These are phyloP conservation scores for Chunga burmeisteri DNA, from an alignment of 2,113 vertebrate genomes.

Conservation along the genomic window DNA sequence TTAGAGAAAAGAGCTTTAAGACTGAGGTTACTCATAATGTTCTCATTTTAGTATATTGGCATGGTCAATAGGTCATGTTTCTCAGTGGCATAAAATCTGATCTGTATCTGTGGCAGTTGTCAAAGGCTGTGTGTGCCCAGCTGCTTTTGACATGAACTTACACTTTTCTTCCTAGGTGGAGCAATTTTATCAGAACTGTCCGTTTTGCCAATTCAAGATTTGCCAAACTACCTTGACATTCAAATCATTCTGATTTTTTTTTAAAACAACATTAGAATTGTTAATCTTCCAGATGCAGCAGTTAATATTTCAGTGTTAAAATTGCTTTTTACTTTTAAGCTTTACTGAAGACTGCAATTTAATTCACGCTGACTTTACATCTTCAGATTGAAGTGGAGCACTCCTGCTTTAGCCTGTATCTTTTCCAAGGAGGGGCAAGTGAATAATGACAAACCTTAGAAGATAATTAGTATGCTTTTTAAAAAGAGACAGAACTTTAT, in stretches of 20 bases:
- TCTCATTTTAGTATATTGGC: neutral
- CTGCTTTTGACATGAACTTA: neutral
- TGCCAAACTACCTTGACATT: neutral
- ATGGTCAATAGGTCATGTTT: neutral
- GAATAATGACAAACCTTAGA: neutral
- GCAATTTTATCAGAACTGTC: neutral
- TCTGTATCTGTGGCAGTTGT: neutral
- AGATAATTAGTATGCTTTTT: neutral
- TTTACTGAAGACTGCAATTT: neutral
- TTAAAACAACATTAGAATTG: neutral
- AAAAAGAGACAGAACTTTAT: neutral
- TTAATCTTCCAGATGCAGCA: neutral
- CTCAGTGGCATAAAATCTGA: neutral
- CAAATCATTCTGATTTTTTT: neutral
- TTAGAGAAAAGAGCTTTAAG: neutral
- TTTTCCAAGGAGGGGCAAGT: neutral
- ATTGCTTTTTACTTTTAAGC: neutral
- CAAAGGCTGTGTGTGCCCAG: neutral
- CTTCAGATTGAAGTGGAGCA: neutral
- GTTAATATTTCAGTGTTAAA: neutral
- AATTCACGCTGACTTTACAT: neutral
- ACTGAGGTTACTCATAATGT: neutral
- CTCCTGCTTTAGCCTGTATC: neutral
- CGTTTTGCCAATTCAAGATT: neutral
- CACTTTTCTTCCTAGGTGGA: neutral